phyloP scores from a whole-genome alignment of 1,140 invertebrate genomes.

The Pararge aegeria region DNA sequence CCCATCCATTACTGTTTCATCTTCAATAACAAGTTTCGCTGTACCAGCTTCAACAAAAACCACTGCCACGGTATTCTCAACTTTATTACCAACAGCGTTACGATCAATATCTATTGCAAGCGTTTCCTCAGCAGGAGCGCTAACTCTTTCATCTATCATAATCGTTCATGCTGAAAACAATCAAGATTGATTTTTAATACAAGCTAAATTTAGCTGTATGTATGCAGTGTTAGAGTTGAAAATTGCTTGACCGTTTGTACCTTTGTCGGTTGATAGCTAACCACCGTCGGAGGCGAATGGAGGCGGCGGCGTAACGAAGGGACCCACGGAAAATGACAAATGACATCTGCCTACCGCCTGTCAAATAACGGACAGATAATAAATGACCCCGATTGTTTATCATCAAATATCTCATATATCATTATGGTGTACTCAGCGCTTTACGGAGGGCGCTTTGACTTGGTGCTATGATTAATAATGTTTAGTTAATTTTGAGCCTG shows the following conservation, averaged over 20 bases:
- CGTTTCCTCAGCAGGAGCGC: conserved; percentile 63
- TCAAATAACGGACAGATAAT: conserved; percentile 81
- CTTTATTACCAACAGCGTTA: conserved; percentile 38
- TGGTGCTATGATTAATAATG: conserved; percentile 74
- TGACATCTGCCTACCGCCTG: conserved; percentile 81
- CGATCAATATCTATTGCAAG: conserved; percentile 39
- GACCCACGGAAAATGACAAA: conserved; percentile 80
- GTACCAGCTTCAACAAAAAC: conserved; percentile 42
- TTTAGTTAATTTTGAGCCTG: conserved; percentile 74
- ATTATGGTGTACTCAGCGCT: conserved; percentile 73
- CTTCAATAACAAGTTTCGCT: conserved; percentile 75
- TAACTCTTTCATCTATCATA: conserved; percentile 80
- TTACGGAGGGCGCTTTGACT: conserved; percentile 55
- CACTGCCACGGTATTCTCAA: conserved; percentile 29
- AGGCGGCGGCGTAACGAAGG: conserved; percentile 76
- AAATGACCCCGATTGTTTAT: conserved; percentile 81
- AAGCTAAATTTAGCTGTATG: conserved; percentile 41
- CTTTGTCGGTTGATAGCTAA: conserved; percentile 73
- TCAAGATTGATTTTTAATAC: conserved; percentile 71
- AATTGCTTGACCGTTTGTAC: conserved; percentile 30
- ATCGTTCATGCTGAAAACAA: conserved; percentile 80
- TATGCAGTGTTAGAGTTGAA: conserved; percentile 26
- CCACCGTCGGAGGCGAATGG: conserved; percentile 67
- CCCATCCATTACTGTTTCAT: conserved; percentile 78
- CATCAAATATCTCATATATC: conserved; percentile 80